Evolutionary conservation across 2,113 vertebrate species (phyloP).

Genomic region (Poeciliopsis retropinna): DNA sequence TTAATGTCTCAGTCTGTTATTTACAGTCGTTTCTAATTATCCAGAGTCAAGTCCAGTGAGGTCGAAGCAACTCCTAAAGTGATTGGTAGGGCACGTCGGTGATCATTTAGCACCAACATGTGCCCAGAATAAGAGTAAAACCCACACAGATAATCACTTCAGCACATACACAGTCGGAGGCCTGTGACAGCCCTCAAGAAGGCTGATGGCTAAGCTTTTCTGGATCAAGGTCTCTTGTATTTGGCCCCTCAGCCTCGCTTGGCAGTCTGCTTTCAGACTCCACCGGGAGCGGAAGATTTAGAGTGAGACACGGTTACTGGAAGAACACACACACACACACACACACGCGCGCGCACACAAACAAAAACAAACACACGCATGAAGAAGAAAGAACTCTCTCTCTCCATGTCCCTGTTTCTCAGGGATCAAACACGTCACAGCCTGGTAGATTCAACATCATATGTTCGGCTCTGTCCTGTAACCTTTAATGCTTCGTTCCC

Average conservation of each 20-base stretch:
- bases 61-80: constrained; percentile 37
- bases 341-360: background rate
- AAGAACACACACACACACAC: background rate
- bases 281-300: constrained; percentile 16
- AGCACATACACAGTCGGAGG: constrained; percentile 20
- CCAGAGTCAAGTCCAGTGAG: constrained; percentile 25
- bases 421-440: constrained; percentile 5
- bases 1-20: constrained; percentile 30
- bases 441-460: constrained; percentile 6
- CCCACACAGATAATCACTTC: constrained; percentile 35
- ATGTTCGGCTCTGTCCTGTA: constrained; percentile 23
- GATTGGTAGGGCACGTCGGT: constrained; percentile 38
- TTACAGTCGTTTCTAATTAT: constrained; percentile 23
- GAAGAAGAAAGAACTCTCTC: constrained; percentile 14
- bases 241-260: constrained; percentile 24
- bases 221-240: constrained; percentile 36
- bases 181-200: constrained; percentile 29
- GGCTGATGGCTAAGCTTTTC: constrained; percentile 45
- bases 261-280: constrained; percentile 15
- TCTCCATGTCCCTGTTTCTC: constrained; percentile 6
- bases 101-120: constrained; percentile 38
- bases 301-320: background rate
- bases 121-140: constrained; percentile 12
- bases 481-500: constrained; percentile 27
- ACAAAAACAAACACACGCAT: background rate